Percentiles rank a stretch among this genome's conserved stretches.
phyloP scores from a whole-genome alignment of 2,888 invertebrate genomes.

The Linhomoeus sp. region DNA sequence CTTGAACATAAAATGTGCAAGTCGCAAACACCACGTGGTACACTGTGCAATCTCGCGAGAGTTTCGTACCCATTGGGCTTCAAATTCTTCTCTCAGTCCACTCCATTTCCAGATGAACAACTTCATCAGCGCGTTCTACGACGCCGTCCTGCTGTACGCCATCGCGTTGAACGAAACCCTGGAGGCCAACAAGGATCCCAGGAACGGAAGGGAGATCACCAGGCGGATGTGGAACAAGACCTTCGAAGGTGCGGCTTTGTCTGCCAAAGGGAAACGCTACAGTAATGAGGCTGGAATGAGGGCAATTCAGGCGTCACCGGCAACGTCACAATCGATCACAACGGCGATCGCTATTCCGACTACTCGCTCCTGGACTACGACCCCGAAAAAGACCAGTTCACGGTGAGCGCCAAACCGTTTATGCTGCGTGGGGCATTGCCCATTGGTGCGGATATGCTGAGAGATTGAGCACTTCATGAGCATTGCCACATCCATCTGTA shows the following conservation, averaged over 20 bases:
- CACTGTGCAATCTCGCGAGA: too few relatives aligned
- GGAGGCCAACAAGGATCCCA: constrained; percentile 28
- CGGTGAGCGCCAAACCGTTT: too few relatives aligned
- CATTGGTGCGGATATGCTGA: too few relatives aligned
- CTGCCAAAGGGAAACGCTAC: too few relatives aligned
- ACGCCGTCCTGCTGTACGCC: constrained; percentile 80
- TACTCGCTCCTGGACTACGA: constrained; percentile 84
- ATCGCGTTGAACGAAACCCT: constrained; percentile 72
- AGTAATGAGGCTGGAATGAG: too few relatives aligned
- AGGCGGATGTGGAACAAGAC: constrained; percentile 64
- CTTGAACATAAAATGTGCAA: too few relatives aligned
- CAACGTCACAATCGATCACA: constrained; percentile 71
- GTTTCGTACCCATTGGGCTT: too few relatives aligned
- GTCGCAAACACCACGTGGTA: too few relatives aligned
- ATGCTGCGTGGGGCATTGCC: too few relatives aligned
- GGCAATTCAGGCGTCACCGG: constrained; percentile 49
- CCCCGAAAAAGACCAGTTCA: constrained; percentile 49
- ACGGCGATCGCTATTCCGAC: constrained; percentile 79
- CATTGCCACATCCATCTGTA: too few relatives aligned
- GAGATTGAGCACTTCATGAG: too few relatives aligned
- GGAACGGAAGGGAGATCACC: constrained; percentile 65
- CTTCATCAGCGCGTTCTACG: constrained; percentile 83
- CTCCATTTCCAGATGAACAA: constrained; percentile 47
- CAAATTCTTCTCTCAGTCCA: too few relatives aligned
- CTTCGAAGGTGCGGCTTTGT: constrained; percentile 43